phyloP scores from a whole-genome alignment of 2,888 invertebrate genomes.

The Marronus borbonicus region DNA sequence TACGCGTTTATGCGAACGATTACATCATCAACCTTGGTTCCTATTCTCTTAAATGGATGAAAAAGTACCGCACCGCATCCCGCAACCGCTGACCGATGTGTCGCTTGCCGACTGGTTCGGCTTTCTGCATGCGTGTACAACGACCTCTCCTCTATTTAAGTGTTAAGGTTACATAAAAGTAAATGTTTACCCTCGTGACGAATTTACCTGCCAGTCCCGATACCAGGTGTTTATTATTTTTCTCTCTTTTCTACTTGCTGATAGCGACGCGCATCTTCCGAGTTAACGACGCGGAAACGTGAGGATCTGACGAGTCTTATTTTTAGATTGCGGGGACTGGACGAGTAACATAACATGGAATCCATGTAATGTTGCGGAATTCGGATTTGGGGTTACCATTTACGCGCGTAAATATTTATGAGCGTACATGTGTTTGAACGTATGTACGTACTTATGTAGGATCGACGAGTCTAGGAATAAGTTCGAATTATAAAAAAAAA shows the following conservation, averaged over 20 bases:
- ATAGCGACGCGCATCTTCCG: background rate
- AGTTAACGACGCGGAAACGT: background rate
- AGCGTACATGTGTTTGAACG: slow-evolving; percentile 9
- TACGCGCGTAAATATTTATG: slow-evolving; percentile 27
- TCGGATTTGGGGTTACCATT: slow-evolving; percentile 34
- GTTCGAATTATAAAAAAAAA: slow-evolving; percentile 2
- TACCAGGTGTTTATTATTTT: slow-evolving; percentile 45
- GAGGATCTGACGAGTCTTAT: slow-evolving; percentile 7
- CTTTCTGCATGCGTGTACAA: slow-evolving; percentile 35
- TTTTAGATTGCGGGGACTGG: slow-evolving; percentile 11
- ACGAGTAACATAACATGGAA: background rate
- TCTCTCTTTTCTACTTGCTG: slow-evolving; percentile 14
- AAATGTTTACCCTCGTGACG: slow-evolving; percentile 46
- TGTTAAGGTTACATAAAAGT: slow-evolving; percentile 47
- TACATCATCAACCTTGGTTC: slow-evolving; percentile 47
- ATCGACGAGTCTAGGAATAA: slow-evolving; percentile 13
- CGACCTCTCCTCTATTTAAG: slow-evolving; percentile 46
- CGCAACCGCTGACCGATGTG: background rate
- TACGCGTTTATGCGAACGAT: slow-evolving; percentile 13
- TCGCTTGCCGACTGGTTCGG: background rate
- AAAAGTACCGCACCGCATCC: slow-evolving; percentile 29
- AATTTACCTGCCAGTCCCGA: slow-evolving; percentile 40
- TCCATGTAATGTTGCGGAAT: slow-evolving; percentile 39
- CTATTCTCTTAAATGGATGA: slow-evolving; percentile 36
- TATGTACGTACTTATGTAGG: background rate